A percentile compares a stretch with the other conserved stretches of the same genome.
These are phyloP conservation scores for Phataginus tricuspis DNA, from an alignment of 2,797 vertebrate genomes.

Conservation along the genomic window DNA sequence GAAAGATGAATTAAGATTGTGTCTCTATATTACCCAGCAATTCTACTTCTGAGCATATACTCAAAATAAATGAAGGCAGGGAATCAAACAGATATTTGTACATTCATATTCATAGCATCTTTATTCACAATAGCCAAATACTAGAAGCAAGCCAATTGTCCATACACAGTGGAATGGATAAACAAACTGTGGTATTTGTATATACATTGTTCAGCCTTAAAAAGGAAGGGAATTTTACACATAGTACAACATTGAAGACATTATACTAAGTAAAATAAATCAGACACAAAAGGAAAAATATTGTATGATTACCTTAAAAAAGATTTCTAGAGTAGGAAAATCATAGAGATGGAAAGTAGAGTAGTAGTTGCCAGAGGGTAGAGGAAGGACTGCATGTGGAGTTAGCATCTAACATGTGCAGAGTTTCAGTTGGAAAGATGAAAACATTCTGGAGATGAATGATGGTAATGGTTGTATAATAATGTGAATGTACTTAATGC, in stretches of 20 bases:
- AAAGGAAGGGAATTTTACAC: not conserved
- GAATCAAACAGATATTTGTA: not conserved
- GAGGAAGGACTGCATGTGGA: not conserved
- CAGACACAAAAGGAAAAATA: not conserved
- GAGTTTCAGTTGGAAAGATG: not conserved
- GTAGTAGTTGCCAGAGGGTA: not conserved
- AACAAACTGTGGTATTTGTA: not conserved
- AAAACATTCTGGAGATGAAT: not conserved
- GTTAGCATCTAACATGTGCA: not conserved
- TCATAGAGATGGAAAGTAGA: not conserved
- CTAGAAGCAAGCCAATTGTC: not conserved
- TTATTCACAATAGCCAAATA: not conserved
- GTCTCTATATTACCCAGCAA: not conserved
- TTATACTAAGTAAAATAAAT: not conserved
- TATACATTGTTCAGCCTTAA: not conserved
- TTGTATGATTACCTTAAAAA: not conserved
- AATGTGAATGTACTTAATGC: not conserved
- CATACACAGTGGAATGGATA: not conserved
- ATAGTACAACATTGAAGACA: not conserved
- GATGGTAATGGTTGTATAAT: not conserved
- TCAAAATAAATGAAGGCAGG: not conserved
- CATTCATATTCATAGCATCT: not conserved
- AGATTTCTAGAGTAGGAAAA: not conserved
- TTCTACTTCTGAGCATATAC: not conserved
- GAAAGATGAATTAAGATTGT: not conserved